Evolutionary conservation across 2,113 vertebrate species (phyloP).

Genomic region (Rhea americana): DNA sequence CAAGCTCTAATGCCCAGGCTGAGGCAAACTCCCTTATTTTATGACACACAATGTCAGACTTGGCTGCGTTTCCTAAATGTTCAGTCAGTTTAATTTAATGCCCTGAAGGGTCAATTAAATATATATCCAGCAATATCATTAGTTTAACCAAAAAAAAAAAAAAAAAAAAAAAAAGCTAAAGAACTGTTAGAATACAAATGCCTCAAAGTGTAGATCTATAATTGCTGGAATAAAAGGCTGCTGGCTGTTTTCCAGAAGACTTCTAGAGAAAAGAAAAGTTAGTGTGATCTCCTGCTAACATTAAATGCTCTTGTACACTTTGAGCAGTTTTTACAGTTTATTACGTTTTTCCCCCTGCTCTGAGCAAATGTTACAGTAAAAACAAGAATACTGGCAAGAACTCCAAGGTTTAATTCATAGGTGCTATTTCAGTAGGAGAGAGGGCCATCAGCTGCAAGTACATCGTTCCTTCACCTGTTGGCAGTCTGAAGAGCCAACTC

Average conservation of each 20-base stretch:
- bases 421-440: not conserved
- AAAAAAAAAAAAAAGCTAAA: not conserved
- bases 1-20: constrained; percentile 24
- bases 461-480: not conserved
- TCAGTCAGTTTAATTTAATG: constrained; percentile 26
- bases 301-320: not conserved
- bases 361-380: not conserved
- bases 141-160: not conserved
- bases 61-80: constrained; percentile 39
- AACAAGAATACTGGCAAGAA: not conserved
- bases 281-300: not conserved
- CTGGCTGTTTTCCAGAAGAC: not conserved
- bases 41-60: not conserved
- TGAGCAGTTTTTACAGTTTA: not conserved
- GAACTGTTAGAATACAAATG: not conserved
- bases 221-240: not conserved
- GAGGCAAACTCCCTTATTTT: constrained; percentile 28
- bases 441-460: not conserved
- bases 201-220: not conserved
- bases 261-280: not conserved
- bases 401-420: not conserved
- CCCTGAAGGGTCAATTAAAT: constrained; percentile 41
- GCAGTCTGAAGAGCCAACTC: not conserved
- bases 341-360: not conserved
- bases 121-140: not conserved